Evolutionary conservation across 2,113 vertebrate species (phyloP).

Genomic region (Notarius quadriscutis): DNA sequence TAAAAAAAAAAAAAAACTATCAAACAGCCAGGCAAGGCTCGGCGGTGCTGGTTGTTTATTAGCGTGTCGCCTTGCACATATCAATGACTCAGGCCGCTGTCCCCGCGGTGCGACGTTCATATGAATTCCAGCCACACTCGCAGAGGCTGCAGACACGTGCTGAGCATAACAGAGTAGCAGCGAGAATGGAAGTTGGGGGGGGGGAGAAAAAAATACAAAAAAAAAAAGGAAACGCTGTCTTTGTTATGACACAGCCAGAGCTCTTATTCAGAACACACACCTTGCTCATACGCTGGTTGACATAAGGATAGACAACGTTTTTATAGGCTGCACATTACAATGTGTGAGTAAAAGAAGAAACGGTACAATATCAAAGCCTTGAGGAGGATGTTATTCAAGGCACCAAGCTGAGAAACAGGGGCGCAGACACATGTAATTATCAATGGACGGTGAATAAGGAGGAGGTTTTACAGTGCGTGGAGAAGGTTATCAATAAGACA

Average conservation of each 20-base stretch:
- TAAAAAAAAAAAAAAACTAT: conserved; percentile 66
- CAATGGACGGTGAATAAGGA: conserved; percentile 26
- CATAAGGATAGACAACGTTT: conserved; percentile 38
- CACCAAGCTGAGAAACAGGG: conserved; percentile 21
- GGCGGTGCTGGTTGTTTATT: conserved; percentile 74
- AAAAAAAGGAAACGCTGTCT: conserved; percentile 39
- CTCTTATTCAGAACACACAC: conserved; percentile 39
- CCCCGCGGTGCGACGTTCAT: conserved; percentile 70
- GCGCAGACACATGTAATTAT: conserved; percentile 21
- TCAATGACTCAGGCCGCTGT: conserved; percentile 73
- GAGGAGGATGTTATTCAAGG: conserved; percentile 29
- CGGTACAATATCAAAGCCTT: conserved; percentile 41
- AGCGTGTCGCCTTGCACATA: conserved; percentile 74
- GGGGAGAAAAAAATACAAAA: background rate
- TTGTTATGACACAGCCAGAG: conserved; percentile 44
- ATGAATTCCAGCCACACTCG: conserved; percentile 79
- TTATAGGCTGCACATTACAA: conserved; percentile 20
- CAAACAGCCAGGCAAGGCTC: conserved; percentile 69
- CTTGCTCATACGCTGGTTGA: conserved; percentile 25
- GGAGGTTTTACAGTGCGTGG: conserved; percentile 17
- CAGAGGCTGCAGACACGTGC: conserved; percentile 70
- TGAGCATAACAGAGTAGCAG: conserved; percentile 72
- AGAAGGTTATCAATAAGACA: conserved; percentile 47
- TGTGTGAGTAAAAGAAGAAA: conserved; percentile 13
- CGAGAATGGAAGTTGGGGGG: conserved; percentile 50